Conservation (phyloP, 2,797 vertebrate species). For the Erethizon dorsatum region DNA sequence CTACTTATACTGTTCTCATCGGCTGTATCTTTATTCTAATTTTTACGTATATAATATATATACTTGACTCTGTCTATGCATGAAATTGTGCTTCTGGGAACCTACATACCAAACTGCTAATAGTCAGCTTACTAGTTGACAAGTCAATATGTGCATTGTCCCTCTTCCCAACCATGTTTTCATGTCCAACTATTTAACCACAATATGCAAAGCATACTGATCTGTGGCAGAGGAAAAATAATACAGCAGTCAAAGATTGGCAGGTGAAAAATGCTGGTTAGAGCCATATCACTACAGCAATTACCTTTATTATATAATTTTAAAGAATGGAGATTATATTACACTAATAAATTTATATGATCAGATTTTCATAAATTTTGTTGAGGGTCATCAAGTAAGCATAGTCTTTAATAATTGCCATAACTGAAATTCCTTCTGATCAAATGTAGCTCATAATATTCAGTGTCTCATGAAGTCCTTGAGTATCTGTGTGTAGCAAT, state of each 20-base stretch:
- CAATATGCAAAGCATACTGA: background rate
- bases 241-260: background rate
- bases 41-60: background rate
- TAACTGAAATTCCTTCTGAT: constrained; percentile 41
- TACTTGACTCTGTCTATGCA: background rate
- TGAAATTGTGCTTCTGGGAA: constrained; percentile 6
- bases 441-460: constrained; percentile 17
- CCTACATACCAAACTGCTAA: background rate
- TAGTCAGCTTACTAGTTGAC: background rate
- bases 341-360: constrained; percentile 63
- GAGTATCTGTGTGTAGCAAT: constrained; percentile 10
- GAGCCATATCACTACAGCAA: background rate
- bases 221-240: background rate
- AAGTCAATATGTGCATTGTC: background rate
- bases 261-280: constrained; percentile 43
- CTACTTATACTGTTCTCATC: background rate
- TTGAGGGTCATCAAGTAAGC: constrained; percentile 51
- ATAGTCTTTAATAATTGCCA: constrained; percentile 35
- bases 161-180: background rate
- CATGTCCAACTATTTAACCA: background rate
- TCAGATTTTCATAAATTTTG: constrained; percentile 66
- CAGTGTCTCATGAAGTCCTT: constrained; percentile 23
- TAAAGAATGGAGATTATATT: constrained; percentile 70
- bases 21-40: background rate
- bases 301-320: constrained; percentile 63